These are phyloP conservation scores for Sclerodermus sp. DNA, from an alignment of 2,888 invertebrate species.

Conservation along the genomic window DNA sequence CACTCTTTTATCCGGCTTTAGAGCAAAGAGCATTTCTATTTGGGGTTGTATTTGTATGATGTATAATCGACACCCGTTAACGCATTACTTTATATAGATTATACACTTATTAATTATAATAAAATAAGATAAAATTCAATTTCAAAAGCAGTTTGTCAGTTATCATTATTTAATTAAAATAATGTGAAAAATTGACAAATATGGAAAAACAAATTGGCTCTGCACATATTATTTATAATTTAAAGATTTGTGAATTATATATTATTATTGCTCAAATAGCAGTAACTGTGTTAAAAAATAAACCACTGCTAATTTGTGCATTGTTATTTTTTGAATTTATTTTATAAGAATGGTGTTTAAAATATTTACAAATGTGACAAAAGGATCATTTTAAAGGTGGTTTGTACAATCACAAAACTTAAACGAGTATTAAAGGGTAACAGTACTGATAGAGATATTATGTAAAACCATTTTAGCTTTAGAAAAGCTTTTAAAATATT, in stretches of 20 bases:
- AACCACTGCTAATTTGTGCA: slow-evolving; percentile 17
- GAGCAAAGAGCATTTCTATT: slow-evolving; percentile 47
- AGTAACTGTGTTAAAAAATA: slow-evolving; percentile 20
- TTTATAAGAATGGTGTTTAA: not conserved
- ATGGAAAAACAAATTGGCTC: slow-evolving; percentile 16
- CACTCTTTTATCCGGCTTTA: slow-evolving; percentile 36
- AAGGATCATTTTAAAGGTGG: no score
- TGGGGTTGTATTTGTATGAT: slow-evolving; percentile 43
- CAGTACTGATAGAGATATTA: slow-evolving; percentile 30
- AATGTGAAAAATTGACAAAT: slow-evolving; percentile 11
- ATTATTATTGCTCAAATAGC: slow-evolving; percentile 42
- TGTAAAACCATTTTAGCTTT: slow-evolving; percentile 28
- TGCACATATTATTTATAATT: slow-evolving; percentile 20
- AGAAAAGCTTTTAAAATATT: slow-evolving; percentile 33
- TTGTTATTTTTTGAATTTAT: slow-evolving; percentile 19
- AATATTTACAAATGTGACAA: no score
- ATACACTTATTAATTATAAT: slow-evolving; percentile 22
- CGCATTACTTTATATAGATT: slow-evolving; percentile 29
- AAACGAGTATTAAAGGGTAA: slow-evolving; percentile 25
- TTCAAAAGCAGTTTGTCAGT: slow-evolving; percentile 23
- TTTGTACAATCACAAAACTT: slow-evolving; percentile 20
- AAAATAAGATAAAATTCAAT: slow-evolving; percentile 17
- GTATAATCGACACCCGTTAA: slow-evolving; percentile 31
- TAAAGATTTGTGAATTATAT: slow-evolving; percentile 16
- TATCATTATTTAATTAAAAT: slow-evolving; percentile 14